Evolutionary conservation across 2,113 vertebrate genomes (phyloP).

Genomic region (Natator depressus): DNA sequence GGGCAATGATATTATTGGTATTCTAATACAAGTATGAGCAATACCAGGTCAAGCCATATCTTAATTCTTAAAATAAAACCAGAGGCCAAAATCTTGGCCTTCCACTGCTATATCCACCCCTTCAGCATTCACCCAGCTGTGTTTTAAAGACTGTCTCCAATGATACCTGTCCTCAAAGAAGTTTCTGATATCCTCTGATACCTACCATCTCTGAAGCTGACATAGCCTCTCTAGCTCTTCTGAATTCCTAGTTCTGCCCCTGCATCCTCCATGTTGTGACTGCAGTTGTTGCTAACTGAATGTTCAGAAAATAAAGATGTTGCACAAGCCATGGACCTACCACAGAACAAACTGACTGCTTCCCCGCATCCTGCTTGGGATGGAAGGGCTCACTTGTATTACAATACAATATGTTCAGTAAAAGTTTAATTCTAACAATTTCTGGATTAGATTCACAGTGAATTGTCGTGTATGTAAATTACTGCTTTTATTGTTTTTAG

Average conservation of each 20-base stretch:
- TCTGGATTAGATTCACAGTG: slow-evolving; percentile 56
- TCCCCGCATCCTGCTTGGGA: not conserved
- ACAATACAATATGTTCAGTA: slow-evolving; percentile 59
- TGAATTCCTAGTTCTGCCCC: not conserved
- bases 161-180: not conserved
- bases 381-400: slow-evolving; percentile 59
- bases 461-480: not conserved
- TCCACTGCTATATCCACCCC: not conserved
- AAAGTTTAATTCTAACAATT: slow-evolving; percentile 26
- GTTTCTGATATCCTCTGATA: not conserved
- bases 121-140: not conserved
- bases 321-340: not conserved
- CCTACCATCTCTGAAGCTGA: not conserved
- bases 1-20: slow-evolving; percentile 61
- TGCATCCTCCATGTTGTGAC: not conserved
- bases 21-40: slow-evolving; percentile 72
- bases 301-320: slow-evolving; percentile 1
- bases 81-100: not conserved
- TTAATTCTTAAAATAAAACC: not conserved
- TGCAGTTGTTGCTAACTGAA: not conserved
- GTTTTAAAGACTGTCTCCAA: not conserved
- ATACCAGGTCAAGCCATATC: not conserved
- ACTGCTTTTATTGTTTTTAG: not conserved
- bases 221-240: not conserved
- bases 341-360: not conserved